Conservation (phyloP, 2,888 invertebrate species). For the Euphydryas editha region DNA sequence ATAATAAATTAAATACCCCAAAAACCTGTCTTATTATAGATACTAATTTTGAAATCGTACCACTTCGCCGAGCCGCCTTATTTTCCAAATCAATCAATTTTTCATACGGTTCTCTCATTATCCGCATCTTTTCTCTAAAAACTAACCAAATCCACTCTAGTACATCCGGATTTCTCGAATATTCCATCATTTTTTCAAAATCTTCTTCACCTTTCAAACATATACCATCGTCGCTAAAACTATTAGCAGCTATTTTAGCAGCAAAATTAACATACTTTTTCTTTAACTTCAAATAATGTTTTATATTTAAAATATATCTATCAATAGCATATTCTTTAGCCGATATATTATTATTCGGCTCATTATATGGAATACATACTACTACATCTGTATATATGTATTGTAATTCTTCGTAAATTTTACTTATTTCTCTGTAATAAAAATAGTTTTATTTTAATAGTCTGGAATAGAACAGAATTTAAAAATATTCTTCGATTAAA, state of each 20-base stretch:
- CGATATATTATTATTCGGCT: conserved; percentile 46
- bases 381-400: conserved; percentile 83
- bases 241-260: conserved; percentile 46
- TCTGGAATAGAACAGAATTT: neutral
- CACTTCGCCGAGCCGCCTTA: conserved; percentile 84
- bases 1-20: neutral
- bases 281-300: conserved; percentile 37
- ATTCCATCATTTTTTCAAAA: conserved; percentile 83
- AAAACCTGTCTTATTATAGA: neutral
- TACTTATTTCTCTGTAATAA: conserved; percentile 69
- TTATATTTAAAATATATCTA: conserved; percentile 52
- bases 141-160: conserved; percentile 86
- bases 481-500: too few relatives aligned
- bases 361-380: conserved; percentile 75
- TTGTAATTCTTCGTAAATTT: conserved; percentile 79
- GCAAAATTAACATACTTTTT: conserved; percentile 42
- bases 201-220: conserved; percentile 86
- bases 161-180: conserved; percentile 70
- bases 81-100: conserved; percentile 84
- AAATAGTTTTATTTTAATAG: conserved; percentile 9
- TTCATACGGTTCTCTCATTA: conserved; percentile 81
- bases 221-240: conserved; percentile 32
- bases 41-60: conserved; percentile 62
- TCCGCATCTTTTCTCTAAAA: conserved; percentile 86
- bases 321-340: conserved; percentile 60